A percentile compares a stretch with the other conserved stretches of the same genome.
These are phyloP conservation scores for Cephus cinctus DNA, from an alignment of 1,140 invertebrate species.

Conservation along the genomic window DNA sequence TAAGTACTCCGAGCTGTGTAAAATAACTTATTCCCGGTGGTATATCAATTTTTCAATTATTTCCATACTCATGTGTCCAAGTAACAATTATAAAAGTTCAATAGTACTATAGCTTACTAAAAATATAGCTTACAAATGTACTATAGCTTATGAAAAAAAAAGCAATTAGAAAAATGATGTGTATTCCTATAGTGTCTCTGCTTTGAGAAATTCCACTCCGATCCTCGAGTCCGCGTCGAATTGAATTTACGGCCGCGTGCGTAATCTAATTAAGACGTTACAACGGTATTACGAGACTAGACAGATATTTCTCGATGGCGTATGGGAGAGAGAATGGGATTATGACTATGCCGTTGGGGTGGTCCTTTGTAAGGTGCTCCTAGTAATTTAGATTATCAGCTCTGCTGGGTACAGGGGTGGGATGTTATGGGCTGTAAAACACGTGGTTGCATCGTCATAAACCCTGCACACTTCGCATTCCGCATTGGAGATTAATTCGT, in stretches of 20 bases:
- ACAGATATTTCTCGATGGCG: background rate
- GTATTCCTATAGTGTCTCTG: no score
- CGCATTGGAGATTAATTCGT: background rate
- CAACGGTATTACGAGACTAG: conserved; percentile 9
- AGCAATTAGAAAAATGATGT: no score
- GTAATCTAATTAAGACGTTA: conserved; percentile 15
- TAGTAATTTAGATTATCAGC: conserved; percentile 28
- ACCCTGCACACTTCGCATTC: no score
- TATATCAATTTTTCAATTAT: no score
- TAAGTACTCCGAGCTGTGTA: no score
- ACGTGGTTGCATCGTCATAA: conserved; percentile 8
- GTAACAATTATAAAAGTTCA: no score
- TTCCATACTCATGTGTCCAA: no score
- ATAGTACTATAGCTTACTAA: no score
- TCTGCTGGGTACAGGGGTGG: conserved; percentile 11
- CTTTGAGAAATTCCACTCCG: no score
- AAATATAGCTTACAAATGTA: no score
- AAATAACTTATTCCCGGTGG: no score
- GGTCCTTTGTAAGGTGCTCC: conserved; percentile 17
- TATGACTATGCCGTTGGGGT: background rate
- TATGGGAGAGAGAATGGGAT: background rate
- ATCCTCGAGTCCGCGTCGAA: conserved; percentile 2
- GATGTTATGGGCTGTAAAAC: conserved; percentile 14
- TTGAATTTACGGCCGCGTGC: conserved; percentile 12
- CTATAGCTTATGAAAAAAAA: no score